Conservation (phyloP, 2,113 vertebrate species). For the Agelaius tricolor region DNA sequence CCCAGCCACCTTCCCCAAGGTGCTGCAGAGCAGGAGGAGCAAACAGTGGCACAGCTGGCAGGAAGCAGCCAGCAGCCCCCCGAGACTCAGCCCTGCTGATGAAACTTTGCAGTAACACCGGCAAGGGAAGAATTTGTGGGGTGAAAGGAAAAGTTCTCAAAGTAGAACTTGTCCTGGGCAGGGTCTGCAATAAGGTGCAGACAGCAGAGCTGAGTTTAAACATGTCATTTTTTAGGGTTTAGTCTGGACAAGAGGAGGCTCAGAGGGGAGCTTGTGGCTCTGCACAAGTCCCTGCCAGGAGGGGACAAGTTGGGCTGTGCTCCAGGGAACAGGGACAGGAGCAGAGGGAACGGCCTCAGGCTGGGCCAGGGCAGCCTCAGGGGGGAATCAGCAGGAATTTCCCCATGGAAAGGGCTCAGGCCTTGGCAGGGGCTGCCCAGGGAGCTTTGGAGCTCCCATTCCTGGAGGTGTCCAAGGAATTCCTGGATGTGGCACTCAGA, state of each 20-base stretch:
- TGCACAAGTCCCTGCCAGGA: background rate
- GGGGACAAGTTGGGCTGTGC: background rate
- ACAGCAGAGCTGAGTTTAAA: background rate
- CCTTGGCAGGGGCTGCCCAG: background rate
- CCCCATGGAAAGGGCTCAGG: rapidly evolving
- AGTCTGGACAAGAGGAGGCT: background rate
- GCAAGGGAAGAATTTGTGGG: background rate
- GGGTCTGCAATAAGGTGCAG: background rate
- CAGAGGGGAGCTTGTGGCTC: background rate
- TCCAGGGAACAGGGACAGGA: background rate
- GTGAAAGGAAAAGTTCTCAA: background rate
- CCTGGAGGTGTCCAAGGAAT: background rate
- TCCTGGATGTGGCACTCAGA: rapidly evolving
- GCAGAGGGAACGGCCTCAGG: background rate
- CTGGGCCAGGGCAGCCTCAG: background rate
- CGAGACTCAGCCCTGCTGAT: conserved; percentile 44
- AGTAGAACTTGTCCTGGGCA: rapidly evolving
- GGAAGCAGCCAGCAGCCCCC: background rate
- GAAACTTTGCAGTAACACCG: conserved; percentile 59
- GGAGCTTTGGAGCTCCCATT: background rate
- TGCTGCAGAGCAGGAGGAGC: background rate
- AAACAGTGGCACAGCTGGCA: conserved; percentile 24
- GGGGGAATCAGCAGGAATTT: rapidly evolving
- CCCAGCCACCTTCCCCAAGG: background rate
- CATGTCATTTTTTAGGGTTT: rapidly evolving